Evolutionary conservation across 2,797 vertebrate genomes (phyloP).

Genomic region (Acipenser oxyrinchus): DNA sequence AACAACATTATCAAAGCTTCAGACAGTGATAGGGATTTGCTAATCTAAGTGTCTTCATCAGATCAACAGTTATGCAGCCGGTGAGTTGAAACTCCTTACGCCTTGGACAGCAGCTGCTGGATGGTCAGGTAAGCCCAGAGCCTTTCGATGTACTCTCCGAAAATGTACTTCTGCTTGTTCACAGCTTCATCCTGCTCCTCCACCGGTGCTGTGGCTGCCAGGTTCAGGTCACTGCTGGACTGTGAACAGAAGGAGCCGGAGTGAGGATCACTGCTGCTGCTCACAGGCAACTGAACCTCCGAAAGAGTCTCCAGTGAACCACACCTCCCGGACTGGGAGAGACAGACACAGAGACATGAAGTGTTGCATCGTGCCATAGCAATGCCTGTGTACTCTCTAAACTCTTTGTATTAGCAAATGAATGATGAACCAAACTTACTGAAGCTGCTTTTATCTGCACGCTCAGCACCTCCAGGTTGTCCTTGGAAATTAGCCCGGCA

Average conservation of each 20-base stretch:
- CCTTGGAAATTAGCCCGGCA: conserved; percentile 52
- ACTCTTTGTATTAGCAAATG: too few relatives aligned
- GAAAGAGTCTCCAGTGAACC: too few relatives aligned
- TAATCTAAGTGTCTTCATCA: too few relatives aligned
- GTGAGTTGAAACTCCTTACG: conserved; percentile 38
- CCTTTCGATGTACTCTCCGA: conserved; percentile 45
- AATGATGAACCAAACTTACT: conserved; percentile 36
- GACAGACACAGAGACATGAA: too few relatives aligned
- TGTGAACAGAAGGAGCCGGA: conserved; percentile 22
- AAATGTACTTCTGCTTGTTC: conserved; percentile 27
- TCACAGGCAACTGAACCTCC: background rate
- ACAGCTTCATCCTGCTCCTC: conserved; percentile 1
- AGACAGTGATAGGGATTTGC: too few relatives aligned
- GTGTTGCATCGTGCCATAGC: too few relatives aligned
- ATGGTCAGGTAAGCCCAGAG: conserved; percentile 72
- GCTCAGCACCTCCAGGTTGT: conserved; percentile 43
- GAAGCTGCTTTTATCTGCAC: conserved; percentile 52
- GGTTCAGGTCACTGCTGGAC: conserved; percentile 33
- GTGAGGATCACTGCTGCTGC: background rate
- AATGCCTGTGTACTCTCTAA: too few relatives aligned
- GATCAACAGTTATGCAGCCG: too few relatives aligned
- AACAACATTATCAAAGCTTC: too few relatives aligned
- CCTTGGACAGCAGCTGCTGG: conserved; percentile 61
- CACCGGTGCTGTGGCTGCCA: conserved; percentile 22
- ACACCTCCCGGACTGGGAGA: too few relatives aligned